These are phyloP conservation scores for Ciconia boyciana DNA, from an alignment of 2,113 vertebrate genomes.

Conservation along the genomic window DNA sequence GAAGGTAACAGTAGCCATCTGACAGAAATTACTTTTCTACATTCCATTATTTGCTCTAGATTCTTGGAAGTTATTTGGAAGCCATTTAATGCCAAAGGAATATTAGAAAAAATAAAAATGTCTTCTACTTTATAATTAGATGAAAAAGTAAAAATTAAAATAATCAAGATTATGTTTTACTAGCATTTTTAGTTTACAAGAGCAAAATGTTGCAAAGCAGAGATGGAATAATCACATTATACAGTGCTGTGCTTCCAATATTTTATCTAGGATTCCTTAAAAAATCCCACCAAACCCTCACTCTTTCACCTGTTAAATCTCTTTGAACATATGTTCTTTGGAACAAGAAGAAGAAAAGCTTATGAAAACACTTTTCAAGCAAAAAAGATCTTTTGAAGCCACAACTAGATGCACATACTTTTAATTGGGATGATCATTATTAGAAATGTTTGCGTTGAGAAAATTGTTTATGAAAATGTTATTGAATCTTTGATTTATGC, in stretches of 20 bases:
- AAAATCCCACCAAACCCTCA: fast-evolving
- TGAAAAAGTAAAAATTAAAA: neutral
- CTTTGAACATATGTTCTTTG: neutral
- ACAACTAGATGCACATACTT: neutral
- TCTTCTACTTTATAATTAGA: neutral
- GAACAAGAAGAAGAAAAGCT: neutral
- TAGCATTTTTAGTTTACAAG: neutral
- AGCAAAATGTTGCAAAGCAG: neutral
- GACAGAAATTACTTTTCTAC: neutral
- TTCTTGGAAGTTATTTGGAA: neutral
- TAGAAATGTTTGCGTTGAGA: neutral
- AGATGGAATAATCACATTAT: neutral
- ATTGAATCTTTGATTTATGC: neutral
- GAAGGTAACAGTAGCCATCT: neutral
- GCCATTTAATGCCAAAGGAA: neutral
- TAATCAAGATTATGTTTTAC: neutral
- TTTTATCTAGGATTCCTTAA: neutral
- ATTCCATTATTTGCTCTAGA: neutral
- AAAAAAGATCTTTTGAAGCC: neutral
- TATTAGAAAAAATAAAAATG: neutral
- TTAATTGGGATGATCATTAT: neutral
- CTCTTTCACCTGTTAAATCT: neutral
- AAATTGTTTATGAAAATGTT: neutral
- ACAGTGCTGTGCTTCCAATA: neutral
- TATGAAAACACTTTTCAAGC: neutral